Evolutionary conservation across 2,113 vertebrate genomes (phyloP), one percentile per base, ranked within the genome.

Genomic region (Alligator mississippiensis): DNA sequence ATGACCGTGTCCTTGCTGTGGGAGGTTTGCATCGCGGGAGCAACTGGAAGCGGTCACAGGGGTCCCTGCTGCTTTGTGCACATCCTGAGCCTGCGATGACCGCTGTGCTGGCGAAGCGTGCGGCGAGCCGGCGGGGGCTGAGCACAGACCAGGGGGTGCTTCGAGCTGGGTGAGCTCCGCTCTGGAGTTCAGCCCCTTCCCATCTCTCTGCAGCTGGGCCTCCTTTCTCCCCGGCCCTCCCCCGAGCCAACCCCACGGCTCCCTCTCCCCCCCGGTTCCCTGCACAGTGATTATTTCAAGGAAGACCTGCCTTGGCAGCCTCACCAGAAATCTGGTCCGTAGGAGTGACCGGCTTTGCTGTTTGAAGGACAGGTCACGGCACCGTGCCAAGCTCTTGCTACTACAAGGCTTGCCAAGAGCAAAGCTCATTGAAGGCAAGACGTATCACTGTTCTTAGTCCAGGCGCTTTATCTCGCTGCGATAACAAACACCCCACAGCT

Each of bases 341-440:
- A 94, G 97, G 97, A 97, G 96, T 95, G 87, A 72, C 82, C 93
- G 12, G 80, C 94, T 64, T 22, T 94, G 93, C 93, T 95, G 96
- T 97, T 96, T 97, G 97, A 97, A 98, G 97, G 95, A 97, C 95
- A 94, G 96, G 96, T 97, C 96, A 96, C 64, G 97, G 96, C 95
- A 5, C 22, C 58, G 90, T 87, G 96, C 96, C 96, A 94, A 92
- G 90, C 87, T 86, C n/a, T 94, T 84, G 94, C 97, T 97, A 4
- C 95, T 96, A 93, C 11, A 3, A 75, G 13, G 59, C 93, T 87
- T 95, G 96, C 97, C 97, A 97, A 94, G 97, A 95, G 93, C 84
- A 18, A 24, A 90, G 82, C 94, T 86, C 77, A 15, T 61, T 87
- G 95, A 3, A 88, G 92, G 87, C 94, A 94, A 95, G 97, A 97